These are phyloP conservation scores for Abrostola tripartita DNA, from an alignment of 2,888 invertebrate genomes.

Conservation along the genomic window DNA sequence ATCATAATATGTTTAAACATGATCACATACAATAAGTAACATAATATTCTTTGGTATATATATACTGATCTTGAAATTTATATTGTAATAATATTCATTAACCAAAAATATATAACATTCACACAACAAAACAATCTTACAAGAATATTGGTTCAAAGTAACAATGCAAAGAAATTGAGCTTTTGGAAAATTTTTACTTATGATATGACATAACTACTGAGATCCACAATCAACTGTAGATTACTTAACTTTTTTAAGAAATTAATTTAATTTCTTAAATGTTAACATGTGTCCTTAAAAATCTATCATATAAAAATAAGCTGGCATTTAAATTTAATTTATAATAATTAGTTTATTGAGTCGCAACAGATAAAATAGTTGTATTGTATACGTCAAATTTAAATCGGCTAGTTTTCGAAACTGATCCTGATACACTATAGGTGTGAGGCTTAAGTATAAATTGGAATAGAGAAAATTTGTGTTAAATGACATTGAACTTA, in stretches of 20 bases:
- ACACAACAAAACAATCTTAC: constrained; percentile 72
- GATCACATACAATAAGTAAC: constrained; percentile 19
- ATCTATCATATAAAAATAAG: constrained; percentile 14
- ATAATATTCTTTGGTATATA: constrained; percentile 55
- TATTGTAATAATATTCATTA: constrained; percentile 23
- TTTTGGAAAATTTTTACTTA: constrained; percentile 68
- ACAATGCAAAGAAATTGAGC: constrained; percentile 62
- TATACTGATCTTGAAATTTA: constrained; percentile 33
- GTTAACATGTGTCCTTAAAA: constrained; percentile 14
- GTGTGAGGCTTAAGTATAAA: neutral
- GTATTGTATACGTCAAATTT: neutral
- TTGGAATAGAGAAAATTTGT: neutral
- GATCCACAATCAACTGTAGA: constrained; percentile 87
- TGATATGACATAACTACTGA: constrained; percentile 80
- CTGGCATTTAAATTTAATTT: constrained; percentile 7
- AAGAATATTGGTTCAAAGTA: constrained; percentile 78
- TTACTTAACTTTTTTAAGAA: constrained; percentile 75
- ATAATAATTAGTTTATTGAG: neutral
- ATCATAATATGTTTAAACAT: constrained; percentile 15
- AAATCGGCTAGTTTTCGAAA: neutral
- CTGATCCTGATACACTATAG: neutral
- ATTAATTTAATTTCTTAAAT: constrained; percentile 1
- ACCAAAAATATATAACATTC: constrained; percentile 59
- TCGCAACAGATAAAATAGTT: neutral
- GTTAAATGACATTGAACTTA: constrained; percentile 10